phyloP scores from a whole-genome alignment of 1,140 invertebrate species.

The Drosophila murphyi region DNA sequence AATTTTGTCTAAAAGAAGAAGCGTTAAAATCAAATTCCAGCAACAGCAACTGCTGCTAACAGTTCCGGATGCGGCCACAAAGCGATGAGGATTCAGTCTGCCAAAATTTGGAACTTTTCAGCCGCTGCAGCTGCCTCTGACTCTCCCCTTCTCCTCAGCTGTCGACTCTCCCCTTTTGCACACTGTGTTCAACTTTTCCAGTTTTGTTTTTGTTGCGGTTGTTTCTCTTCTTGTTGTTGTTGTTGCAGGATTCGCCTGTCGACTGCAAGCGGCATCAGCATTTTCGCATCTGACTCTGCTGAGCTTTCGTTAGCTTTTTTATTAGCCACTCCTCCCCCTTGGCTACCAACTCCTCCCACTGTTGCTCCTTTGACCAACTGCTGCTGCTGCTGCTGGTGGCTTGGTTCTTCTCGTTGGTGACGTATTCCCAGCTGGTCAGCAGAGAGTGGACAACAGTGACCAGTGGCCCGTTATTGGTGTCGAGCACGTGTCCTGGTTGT shows the following conservation, averaged over 20 bases:
- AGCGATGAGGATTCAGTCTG: slow-evolving; percentile 52
- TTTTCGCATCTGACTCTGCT: slow-evolving; percentile 52
- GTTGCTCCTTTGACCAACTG: slow-evolving; percentile 24
- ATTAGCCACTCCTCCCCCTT: slow-evolving; percentile 49
- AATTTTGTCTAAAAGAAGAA: slow-evolving; percentile 41
- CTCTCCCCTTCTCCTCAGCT: slow-evolving; percentile 11
- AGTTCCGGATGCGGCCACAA: slow-evolving; percentile 52
- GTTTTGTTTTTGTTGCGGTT: slow-evolving; percentile 73
- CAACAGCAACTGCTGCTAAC: slow-evolving; percentile 57
- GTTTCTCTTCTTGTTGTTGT: slow-evolving; percentile 23
- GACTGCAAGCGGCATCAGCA: slow-evolving; percentile 53
- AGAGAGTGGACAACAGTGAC: slow-evolving; percentile 4
- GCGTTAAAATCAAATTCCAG: slow-evolving; percentile 73
- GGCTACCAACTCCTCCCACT: background rate
- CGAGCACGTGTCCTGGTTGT: slow-evolving; percentile 44
- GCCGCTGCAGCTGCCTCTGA: slow-evolving; percentile 14
- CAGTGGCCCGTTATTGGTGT: slow-evolving; percentile 16
- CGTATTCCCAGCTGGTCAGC: slow-evolving; percentile 34
- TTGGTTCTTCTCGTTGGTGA: slow-evolving; percentile 40
- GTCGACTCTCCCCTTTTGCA: background rate
- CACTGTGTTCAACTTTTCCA: slow-evolving; percentile 58
- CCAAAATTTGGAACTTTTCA: slow-evolving; percentile 70
- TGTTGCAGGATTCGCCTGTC: slow-evolving; percentile 43
- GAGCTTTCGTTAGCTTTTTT: slow-evolving; percentile 62
- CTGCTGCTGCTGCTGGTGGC: slow-evolving; percentile 16